Evolutionary conservation across 2,113 vertebrate genomes (phyloP).

Genomic region (Crotalus horridus): DNA sequence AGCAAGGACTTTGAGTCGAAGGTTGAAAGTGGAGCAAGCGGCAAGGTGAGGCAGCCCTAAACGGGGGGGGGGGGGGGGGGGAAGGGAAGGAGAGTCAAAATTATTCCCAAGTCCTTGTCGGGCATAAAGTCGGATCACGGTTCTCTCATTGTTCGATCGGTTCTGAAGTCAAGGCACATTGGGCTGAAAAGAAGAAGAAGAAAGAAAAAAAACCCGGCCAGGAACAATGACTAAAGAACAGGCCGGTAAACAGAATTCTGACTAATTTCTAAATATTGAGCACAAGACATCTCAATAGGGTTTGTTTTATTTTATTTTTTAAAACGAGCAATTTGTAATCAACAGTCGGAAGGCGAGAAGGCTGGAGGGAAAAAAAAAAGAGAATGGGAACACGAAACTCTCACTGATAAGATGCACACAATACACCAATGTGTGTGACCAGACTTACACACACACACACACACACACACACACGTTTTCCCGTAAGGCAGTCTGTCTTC

Average conservation of each 20-base stretch:
- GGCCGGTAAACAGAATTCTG: not conserved
- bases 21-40: not conserved
- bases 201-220: slow-evolving; percentile 39
- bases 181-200: not conserved
- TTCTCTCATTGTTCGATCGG: slow-evolving; percentile 49
- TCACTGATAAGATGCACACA: rapidly evolving
- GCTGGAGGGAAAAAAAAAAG: too few relatives aligned
- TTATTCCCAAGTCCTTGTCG: slow-evolving; percentile 40
- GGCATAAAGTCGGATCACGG: slow-evolving; percentile 57
- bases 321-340: not conserved
- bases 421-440: not conserved
- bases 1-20: not conserved
- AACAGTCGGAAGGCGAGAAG: not conserved
- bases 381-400: not conserved
- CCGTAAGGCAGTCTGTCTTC: not conserved
- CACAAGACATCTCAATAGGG: slow-evolving; percentile 1
- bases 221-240: slow-evolving; percentile 48
- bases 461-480: not conserved
- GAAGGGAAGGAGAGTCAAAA: not conserved
- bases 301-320: not conserved
- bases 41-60: too few relatives aligned
- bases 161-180: slow-evolving; percentile 60
- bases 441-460: not conserved
- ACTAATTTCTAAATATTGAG: too few relatives aligned
- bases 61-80: too few relatives aligned